Percentiles rank a stretch among this genome's conserved stretches.
These are phyloP conservation scores for Argyresthia goedartella DNA, from an alignment of 2,888 invertebrate genomes.

Conservation along the genomic window DNA sequence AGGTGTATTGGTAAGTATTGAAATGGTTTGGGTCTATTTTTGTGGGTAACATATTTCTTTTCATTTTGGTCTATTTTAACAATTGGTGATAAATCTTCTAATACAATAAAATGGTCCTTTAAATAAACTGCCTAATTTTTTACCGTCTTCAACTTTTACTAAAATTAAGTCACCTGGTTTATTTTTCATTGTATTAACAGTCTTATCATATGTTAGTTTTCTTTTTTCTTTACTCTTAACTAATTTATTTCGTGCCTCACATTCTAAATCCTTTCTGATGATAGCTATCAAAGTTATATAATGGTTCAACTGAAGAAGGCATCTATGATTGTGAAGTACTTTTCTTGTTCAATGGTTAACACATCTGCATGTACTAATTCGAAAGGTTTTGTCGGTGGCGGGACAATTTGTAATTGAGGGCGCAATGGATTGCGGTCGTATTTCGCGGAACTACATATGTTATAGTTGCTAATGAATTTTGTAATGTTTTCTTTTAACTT, in stretches of 20 bases:
- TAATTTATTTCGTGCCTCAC: background rate
- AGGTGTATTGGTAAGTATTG: too few relatives aligned
- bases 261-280: background rate
- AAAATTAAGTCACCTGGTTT: background rate
- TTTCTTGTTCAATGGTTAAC: too few relatives aligned
- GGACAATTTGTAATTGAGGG: too few relatives aligned
- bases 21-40: background rate
- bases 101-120: background rate
- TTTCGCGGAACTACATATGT: too few relatives aligned
- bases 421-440: too few relatives aligned
- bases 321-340: too few relatives aligned
- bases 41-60: background rate
- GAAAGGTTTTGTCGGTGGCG: too few relatives aligned
- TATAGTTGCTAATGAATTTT: too few relatives aligned
- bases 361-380: too few relatives aligned
- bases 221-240: background rate
- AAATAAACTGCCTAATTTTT: background rate
- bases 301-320: background rate
- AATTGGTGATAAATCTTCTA: too few relatives aligned
- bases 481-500: too few relatives aligned
- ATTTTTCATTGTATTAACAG: background rate
- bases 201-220: too few relatives aligned
- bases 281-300: background rate
- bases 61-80: background rate
- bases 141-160: background rate